These are phyloP conservation scores for Patiria miniata DNA, from an alignment of 35 echinoderm and acorn worm species.

Conservation along the genomic window DNA sequence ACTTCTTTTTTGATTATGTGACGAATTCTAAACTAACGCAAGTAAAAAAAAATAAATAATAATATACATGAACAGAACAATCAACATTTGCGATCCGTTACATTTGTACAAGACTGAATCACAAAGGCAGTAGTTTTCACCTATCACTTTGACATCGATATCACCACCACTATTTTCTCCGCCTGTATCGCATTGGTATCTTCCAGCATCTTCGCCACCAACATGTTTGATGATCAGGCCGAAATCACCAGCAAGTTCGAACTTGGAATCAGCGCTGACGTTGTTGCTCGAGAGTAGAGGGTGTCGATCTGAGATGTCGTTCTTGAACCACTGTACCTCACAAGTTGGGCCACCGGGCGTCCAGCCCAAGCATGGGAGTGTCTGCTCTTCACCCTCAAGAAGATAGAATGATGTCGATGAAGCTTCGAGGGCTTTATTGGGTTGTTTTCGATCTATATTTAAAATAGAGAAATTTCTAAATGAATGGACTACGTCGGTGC, in stretches of 20 bases:
- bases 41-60: too few relatives aligned
- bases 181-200: background rate
- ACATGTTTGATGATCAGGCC: background rate
- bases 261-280: background rate
- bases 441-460: background rate
- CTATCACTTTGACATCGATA: background rate
- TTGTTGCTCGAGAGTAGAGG: background rate
- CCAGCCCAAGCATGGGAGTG: background rate
- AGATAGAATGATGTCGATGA: background rate
- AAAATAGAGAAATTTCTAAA: background rate
- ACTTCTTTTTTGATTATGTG: too few relatives aligned
- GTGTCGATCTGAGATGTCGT: background rate
- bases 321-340: background rate
- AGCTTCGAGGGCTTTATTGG: background rate
- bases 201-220: background rate
- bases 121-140: too few relatives aligned
- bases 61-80: too few relatives aligned
- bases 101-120: too few relatives aligned
- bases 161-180: background rate
- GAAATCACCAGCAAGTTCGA: background rate
- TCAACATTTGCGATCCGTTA: too few relatives aligned
- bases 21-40: too few relatives aligned
- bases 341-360: background rate
- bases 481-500: background rate
- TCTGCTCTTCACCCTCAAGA: constrained; percentile 2